phyloP scores from a whole-genome alignment of 2,113 vertebrate genomes.

The Hylia prasina region DNA sequence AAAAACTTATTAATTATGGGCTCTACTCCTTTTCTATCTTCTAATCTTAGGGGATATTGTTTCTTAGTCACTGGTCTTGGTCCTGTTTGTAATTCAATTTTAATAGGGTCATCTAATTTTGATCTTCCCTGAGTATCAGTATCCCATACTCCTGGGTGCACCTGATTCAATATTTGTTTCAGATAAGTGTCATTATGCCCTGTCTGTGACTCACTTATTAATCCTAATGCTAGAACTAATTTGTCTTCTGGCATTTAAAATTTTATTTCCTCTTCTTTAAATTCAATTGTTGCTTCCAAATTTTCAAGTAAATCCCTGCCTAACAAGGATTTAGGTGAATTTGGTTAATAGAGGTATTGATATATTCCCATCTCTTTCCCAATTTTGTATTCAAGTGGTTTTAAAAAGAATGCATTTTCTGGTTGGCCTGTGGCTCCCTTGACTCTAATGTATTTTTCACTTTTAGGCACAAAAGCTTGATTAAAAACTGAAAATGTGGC shows the following conservation, averaged over 20 bases:
- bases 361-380: not conserved
- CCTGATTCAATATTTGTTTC: not conserved
- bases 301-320: not conserved
- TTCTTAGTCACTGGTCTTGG: not conserved
- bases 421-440: not conserved
- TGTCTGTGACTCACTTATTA: not conserved
- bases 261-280: not conserved
- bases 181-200: not conserved
- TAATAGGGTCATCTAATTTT: not conserved
- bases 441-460: not conserved
- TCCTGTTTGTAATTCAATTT: not conserved
- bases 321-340: not conserved
- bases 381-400: not conserved
- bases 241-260: not conserved
- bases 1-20: not conserved
- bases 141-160: not conserved
- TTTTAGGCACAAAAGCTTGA: not conserved
- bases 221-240: not conserved
- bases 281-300: not conserved
- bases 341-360: not conserved
- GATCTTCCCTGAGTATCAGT: not conserved
- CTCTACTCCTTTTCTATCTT: not conserved
- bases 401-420: not conserved
- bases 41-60: not conserved
- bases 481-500: not conserved